Percentiles rank a stretch among this genome's conserved stretches.
These are phyloP conservation scores for Syngnathus acus DNA, from an alignment of 2,797 vertebrate genomes.

Conservation along the genomic window DNA sequence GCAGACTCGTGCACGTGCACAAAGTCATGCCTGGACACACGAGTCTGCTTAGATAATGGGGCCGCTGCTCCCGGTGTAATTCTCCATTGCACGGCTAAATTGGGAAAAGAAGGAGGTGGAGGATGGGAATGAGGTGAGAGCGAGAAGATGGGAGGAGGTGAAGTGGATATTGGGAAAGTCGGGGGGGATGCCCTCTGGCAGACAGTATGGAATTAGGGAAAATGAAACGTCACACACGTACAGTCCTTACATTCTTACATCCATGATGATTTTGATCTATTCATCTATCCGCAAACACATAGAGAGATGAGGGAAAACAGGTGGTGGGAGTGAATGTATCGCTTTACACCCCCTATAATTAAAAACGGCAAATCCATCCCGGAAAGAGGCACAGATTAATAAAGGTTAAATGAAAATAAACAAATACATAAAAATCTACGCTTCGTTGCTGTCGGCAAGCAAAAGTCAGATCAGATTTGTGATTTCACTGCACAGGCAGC, in stretches of 20 bases:
- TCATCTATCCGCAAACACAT: not conserved
- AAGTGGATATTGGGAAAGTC: slow-evolving; percentile 21
- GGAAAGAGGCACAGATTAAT: slow-evolving; percentile 45
- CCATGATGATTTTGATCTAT: not conserved
- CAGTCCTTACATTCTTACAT: slow-evolving; percentile 31
- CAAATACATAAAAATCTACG: slow-evolving; percentile 55
- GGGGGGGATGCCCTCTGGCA: slow-evolving; percentile 69
- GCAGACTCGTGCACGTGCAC: slow-evolving; percentile 48
- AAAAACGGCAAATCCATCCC: slow-evolving; percentile 44
- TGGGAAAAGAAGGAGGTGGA: slow-evolving; percentile 63
- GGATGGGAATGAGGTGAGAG: slow-evolving; percentile 49
- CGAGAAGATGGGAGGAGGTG: slow-evolving; percentile 25
- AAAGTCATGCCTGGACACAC: slow-evolving; percentile 30
- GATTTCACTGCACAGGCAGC: slow-evolving; percentile 38
- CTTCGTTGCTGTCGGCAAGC: slow-evolving; percentile 51
- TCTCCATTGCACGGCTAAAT: slow-evolving; percentile 60
- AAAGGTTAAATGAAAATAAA: slow-evolving; percentile 63
- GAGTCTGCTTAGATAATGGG: slow-evolving; percentile 61
- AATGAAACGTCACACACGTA: slow-evolving; percentile 69
- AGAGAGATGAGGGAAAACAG: slow-evolving; percentile 9
- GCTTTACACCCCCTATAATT: slow-evolving; percentile 42
- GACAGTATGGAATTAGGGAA: slow-evolving; percentile 73
- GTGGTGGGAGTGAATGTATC: slow-evolving; percentile 17
- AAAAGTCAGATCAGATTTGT: slow-evolving; percentile 54
- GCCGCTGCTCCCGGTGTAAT: slow-evolving; percentile 66